Evolutionary conservation across 2,888 invertebrate species (phyloP), one percentile per base, ranked within the genome.

Genomic region (Coelinius sp.): DNA sequence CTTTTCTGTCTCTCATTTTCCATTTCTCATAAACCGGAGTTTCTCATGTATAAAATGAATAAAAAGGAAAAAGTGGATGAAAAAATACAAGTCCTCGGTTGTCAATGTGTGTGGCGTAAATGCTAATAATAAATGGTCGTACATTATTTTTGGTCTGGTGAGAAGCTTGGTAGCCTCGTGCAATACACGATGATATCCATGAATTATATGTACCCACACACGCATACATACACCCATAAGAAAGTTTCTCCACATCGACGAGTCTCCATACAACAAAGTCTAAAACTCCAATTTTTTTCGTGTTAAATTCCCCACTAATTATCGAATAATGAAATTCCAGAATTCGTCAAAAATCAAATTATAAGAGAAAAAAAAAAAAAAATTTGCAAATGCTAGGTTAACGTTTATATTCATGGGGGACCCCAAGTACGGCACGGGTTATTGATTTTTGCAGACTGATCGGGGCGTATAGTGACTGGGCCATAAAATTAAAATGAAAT

Each of bases 381-480:
- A 70, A 56, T 70, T 62, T 38, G 49, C 71, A 70, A 79, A 78
- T 80, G 79, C 79, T 82, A 82, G 83, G 83, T 84, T 84, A 84
- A 82, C 80, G 76, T 83, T 74, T 79, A 20, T 31, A 80, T 80
- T 81, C 81, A 78, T 78, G 79, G 80, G 77, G 77, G 75, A 76
- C 75, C 76, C 75, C 73, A 53, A 70, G 78, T 75, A 69, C 77
- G 78, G 84, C 24, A 25, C 46, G 31, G 65, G 17, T 65, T 86
- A 87, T 86, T 87, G 86, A 87, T 87, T 87, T 86, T 86, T 85
- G 82, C 82, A 73, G 81, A 82, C 83, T 79, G 83, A 84, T 84
- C 78, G 52, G 74, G 77, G 83, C 79, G 79, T 76, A 62, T 14
- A 41, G 25, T 63, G 20, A 35, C 35, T 59, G 31, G 31, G 4